phyloP scores from a whole-genome alignment of 2,113 vertebrate species.

The Catharus minimus region DNA sequence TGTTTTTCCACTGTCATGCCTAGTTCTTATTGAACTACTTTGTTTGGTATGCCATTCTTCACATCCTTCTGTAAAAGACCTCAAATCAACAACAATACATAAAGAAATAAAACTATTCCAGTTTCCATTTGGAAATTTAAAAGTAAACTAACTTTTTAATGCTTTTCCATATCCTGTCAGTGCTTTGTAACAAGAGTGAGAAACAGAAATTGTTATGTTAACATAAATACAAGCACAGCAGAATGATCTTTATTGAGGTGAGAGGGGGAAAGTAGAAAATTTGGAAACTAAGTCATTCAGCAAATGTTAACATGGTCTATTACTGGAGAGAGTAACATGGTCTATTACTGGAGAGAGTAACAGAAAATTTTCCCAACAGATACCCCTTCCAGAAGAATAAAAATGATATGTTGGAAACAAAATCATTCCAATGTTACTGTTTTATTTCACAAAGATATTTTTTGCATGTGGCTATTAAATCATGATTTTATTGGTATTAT shows the following conservation, averaged over 20 bases:
- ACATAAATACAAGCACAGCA: neutral
- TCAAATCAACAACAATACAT: neutral
- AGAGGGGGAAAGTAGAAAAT: neutral
- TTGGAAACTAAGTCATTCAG: constrained; percentile 15
- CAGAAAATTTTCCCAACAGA: neutral
- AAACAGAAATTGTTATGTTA: neutral
- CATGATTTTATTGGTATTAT: neutral
- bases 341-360: neutral
- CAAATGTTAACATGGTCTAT: neutral
- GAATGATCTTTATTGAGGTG: neutral
- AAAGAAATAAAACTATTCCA: neutral
- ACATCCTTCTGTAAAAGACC: neutral
- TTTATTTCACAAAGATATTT: neutral
- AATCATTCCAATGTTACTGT: neutral
- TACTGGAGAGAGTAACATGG: neutral
- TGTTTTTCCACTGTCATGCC: neutral
- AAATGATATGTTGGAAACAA: neutral
- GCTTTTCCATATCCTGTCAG: neutral
- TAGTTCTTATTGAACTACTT: neutral
- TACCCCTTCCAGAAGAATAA: neutral
- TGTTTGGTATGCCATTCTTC: neutral
- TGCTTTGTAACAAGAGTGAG: neutral
- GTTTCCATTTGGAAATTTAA: neutral
- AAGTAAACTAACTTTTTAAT: neutral
- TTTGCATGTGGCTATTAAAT: neutral